Base-by-base conservation (phyloP, 2,888 invertebrate species). In the Zygaena filipendulae region DNA sequence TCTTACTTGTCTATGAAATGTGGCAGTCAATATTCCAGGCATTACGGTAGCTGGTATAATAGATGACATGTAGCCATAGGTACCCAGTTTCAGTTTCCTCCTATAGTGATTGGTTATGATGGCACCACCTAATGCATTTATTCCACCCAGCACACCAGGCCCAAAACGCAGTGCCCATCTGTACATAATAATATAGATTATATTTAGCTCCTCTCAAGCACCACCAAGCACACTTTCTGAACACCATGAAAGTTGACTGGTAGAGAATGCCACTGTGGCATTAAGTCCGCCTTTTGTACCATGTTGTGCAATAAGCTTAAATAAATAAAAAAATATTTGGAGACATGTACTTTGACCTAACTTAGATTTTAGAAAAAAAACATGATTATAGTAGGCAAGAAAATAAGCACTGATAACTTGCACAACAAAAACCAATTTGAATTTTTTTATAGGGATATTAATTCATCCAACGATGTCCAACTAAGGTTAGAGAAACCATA, bases 101-200 rank as follows among this genome's bases (percentile, higher is more conserved):
- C 91, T 75, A 47, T 82, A 90, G 42, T 85, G 72, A 13, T 57
- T 69, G 48, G 89, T 89, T n/a, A 90, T 74, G 20, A 82, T 60
- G 1, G 82, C 49, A 1, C 87, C 87, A 2, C 82, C 69, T 0
- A 80, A 2, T 0, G 82, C 81, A 37, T 83, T 82, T 6, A 82
- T 28, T 0, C 56, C 57, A 6, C 82, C 83, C 1, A 90, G 52
- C 2, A 83, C 38, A 2, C 59, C 54, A 0, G 83, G 53, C 0
- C 83, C 82, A 50, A 82, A 82, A 7, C 64, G 56, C n/a, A 79
- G 40, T 1, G 77, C 75, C 79, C 79, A 79, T n/a, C 77, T 79
- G 48, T 5, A 52, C 50, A n/a, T 4, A 13, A 10, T 23, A 14
- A 26, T 25, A 19, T 16, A 10, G n/a, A n/a, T n/a, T n/a, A n/a